These are phyloP conservation scores for Cephalopachus bancanus DNA, from an alignment of 2,797 vertebrate species.

Conservation along the genomic window DNA sequence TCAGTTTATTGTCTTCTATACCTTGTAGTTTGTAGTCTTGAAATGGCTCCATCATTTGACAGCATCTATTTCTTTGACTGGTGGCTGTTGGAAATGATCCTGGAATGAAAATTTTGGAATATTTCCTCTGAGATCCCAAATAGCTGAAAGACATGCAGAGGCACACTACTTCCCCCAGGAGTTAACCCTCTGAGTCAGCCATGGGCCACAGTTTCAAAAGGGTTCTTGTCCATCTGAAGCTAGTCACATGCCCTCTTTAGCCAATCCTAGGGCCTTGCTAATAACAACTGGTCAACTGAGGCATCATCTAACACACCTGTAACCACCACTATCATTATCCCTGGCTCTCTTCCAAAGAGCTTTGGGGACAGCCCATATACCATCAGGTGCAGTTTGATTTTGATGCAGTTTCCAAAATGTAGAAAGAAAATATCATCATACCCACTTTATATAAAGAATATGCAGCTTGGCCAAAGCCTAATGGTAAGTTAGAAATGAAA, in stretches of 20 bases:
- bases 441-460: not conserved
- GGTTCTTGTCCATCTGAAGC: conserved; percentile 22
- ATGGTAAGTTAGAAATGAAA: not conserved
- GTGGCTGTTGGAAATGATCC: not conserved
- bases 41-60: conserved; percentile 43
- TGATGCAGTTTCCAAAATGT: not conserved
- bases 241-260: conserved; percentile 51
- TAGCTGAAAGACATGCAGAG: not conserved
- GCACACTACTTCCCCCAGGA: not conserved
- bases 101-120: not conserved
- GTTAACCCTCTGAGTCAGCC: conserved; percentile 57
- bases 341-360: conserved; percentile 35
- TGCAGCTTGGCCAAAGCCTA: not conserved
- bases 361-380: conserved; percentile 1
- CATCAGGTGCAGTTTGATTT: not conserved
- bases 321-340: conserved; percentile 62
- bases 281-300: conserved; percentile 35
- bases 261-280: conserved; percentile 50
- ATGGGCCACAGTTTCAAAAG: conserved; percentile 11
- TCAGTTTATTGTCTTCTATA: conserved; percentile 29
- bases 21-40: conserved; percentile 59
- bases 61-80: conserved; percentile 1
- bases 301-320: conserved; percentile 47
- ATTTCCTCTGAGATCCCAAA: conserved; percentile 1
- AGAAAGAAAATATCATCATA: not conserved